Evolutionary conservation across 2,113 vertebrate species (phyloP).

Genomic region (Rana temporaria): DNA sequence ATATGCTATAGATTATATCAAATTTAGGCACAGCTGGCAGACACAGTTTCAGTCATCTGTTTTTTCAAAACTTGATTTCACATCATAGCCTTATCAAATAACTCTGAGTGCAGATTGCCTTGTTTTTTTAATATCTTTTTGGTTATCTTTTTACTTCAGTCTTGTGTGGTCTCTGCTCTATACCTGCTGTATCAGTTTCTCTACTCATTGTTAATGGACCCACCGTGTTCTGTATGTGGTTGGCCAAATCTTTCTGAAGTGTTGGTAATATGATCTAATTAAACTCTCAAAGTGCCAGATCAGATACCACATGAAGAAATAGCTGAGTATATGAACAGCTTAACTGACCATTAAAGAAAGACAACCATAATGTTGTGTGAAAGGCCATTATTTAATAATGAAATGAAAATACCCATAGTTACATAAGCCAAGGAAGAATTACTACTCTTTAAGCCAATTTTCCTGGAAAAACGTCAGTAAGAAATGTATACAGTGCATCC

Average conservation of each 20-base stretch:
- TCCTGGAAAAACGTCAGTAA: too few species aligned
- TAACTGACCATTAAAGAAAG: background rate
- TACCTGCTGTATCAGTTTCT: slow-evolving; percentile 2
- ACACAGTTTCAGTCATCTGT: too few species aligned
- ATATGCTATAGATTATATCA: too few species aligned
- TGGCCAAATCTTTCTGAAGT: slow-evolving; percentile 1
- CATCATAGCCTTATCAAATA: too few species aligned
- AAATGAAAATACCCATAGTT: background rate
- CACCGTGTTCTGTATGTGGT: background rate
- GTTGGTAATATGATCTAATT: slow-evolving; percentile 5
- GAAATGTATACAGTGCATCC: too few species aligned
- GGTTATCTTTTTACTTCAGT: background rate
- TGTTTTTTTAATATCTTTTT: too few species aligned
- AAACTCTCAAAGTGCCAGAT: background rate
- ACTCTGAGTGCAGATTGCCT: too few species aligned
- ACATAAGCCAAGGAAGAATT: too few species aligned
- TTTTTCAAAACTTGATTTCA: too few species aligned
- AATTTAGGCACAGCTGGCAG: too few species aligned
- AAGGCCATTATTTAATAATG: background rate
- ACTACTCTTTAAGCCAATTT: too few species aligned
- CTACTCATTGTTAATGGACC: background rate
- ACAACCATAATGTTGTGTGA: background rate
- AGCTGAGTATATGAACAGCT: background rate
- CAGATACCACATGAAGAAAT: background rate
- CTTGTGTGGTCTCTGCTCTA: slow-evolving; percentile 18